Evolutionary conservation across 1,140 invertebrate genomes (phyloP), one percentile per base, ranked within the genome.

Genomic region (Zeugodacus cucurbitae): DNA sequence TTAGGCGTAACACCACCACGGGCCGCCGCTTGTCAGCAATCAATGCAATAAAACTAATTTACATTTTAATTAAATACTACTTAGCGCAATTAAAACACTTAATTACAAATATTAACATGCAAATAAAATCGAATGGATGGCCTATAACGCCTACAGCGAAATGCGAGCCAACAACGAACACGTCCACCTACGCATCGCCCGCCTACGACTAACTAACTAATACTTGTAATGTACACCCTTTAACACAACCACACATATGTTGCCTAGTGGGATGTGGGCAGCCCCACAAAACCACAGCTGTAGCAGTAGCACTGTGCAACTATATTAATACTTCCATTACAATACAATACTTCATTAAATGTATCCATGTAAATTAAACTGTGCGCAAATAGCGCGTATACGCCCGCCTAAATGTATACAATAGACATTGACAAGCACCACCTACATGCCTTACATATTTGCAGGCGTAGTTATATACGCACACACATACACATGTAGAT

Each of bases 11-110:
- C 8, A 0, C 64, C 64, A 20, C 14, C 32, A 26, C 22, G 6
- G 8, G n/a, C 57, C 20, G 0, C 58, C 22, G n/a, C 26, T 62
- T 62, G n/a, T 5, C n/a, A 62, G 74, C 20, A n/a, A 82, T 11
- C 22, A 29, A 48, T 26, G 74, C 22, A 26, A 82, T 82, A 44
- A 48, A 82, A 48, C 14, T 82, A 82, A 82, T 82, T 82, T 82
- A 82, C 74, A 82, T 82, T 48, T 82, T 82, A 82, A 82, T 82
- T 82, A 82, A 82, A 82, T 48, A 82, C 34, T 82, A 82, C 41
- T 44, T 82, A 82, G 41, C 44, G 74, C 41, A 82, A 82, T 82
- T 82, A 82, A 82, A 82, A 48, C 74, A 82, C 74, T 82, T 48
- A 48, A 82, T 82, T 82, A 48, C 74, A 82, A 82, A 82, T 82